phyloP scores from a whole-genome alignment of 2,888 invertebrate species.

The Chromoteleia sp. region DNA sequence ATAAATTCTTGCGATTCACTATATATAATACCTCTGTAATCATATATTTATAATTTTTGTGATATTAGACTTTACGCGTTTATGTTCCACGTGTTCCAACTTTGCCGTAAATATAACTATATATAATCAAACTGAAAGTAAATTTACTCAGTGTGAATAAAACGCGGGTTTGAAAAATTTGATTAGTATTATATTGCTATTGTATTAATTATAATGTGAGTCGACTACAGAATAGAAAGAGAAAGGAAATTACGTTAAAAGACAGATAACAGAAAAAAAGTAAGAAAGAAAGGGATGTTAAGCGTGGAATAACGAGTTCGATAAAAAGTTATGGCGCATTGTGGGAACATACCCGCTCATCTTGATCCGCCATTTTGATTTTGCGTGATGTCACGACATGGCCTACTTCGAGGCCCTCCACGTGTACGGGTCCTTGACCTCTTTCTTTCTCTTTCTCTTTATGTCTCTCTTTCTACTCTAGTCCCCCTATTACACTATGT shows the following conservation, averaged over 20 bases:
- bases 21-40: too few relatives aligned
- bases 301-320: slow-evolving; percentile 44
- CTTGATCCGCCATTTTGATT: slow-evolving; percentile 65
- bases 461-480: slow-evolving; percentile 49
- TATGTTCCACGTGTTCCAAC: too few relatives aligned
- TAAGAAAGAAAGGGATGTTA: slow-evolving; percentile 46
- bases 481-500: slow-evolving; percentile 55
- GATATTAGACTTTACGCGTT: too few relatives aligned
- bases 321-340: slow-evolving; percentile 60
- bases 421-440: slow-evolving; percentile 65
- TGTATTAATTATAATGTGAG: neutral
- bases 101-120: too few relatives aligned
- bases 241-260: slow-evolving; percentile 18
- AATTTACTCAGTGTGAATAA: too few relatives aligned
- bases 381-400: slow-evolving; percentile 66
- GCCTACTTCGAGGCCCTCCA: slow-evolving; percentile 66
- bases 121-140: too few relatives aligned
- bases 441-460: slow-evolving; percentile 28
- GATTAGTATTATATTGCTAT: too few relatives aligned
- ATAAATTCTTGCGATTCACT: too few relatives aligned
- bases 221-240: slow-evolving; percentile 28
- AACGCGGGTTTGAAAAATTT: too few relatives aligned
- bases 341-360: slow-evolving; percentile 61
- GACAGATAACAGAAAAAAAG: slow-evolving; percentile 27
- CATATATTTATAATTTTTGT: too few relatives aligned